Conservation (phyloP, 2,113 vertebrate genomes). For the Colaptes auratus region DNA sequence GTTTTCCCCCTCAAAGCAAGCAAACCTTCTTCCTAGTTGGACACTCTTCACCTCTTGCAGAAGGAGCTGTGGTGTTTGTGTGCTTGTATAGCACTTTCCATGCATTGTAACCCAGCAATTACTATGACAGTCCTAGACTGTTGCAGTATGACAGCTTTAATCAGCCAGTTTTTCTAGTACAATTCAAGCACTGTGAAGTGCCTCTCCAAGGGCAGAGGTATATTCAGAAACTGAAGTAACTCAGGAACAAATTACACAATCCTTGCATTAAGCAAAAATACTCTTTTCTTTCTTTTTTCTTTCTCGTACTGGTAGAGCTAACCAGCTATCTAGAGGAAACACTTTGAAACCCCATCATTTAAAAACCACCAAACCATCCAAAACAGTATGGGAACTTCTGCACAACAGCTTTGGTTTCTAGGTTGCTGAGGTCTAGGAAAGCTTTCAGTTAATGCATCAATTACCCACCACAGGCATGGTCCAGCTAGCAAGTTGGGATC, state of each 20-base stretch:
- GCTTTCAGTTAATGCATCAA: accelerated
- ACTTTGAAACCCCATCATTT: neutral
- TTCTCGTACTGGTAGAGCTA: neutral
- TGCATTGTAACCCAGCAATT: neutral
- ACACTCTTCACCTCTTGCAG: neutral
- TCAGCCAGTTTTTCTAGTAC: neutral
- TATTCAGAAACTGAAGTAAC: neutral
- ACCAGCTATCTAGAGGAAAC: neutral
- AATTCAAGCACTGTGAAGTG: neutral
- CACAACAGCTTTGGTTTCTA: neutral
- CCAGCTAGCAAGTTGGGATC: neutral
- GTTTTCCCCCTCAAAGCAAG: neutral
- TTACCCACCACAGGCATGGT: neutral
- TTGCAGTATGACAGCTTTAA: neutral
- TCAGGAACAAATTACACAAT: neutral
- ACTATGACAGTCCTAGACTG: neutral
- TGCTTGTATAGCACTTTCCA: neutral
- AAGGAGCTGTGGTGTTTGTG: neutral
- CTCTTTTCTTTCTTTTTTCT: neutral
- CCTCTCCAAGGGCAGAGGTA: neutral
- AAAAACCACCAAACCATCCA: neutral
- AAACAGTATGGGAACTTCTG: neutral
- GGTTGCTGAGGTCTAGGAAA: neutral
- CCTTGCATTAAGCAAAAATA: neutral
- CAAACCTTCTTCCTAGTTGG: neutral